phyloP scores from a whole-genome alignment of 2,888 invertebrate genomes.

The Oligia latruncula region DNA sequence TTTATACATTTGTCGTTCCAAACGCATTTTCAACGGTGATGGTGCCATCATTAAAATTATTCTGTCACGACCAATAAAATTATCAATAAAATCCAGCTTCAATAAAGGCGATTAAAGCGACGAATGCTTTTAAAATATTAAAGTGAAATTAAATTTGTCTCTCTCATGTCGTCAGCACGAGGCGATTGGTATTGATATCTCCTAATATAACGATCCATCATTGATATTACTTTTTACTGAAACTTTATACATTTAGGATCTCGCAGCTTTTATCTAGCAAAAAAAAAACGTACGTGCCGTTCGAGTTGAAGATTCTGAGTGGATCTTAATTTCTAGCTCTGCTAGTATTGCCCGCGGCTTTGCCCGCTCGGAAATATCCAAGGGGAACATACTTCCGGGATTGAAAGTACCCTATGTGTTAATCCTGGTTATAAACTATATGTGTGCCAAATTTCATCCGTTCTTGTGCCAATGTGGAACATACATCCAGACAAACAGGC shows the following conservation, averaged over 20 bases:
- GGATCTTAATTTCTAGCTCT: neutral
- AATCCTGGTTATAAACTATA: neutral
- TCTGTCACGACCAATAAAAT: constrained; percentile 77
- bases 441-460: neutral
- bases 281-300: neutral
- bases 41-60: constrained; percentile 84
- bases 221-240: constrained; percentile 13
- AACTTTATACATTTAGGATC: constrained; percentile 3
- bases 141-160: constrained; percentile 62
- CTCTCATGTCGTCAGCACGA: constrained; percentile 38
- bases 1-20: constrained; percentile 83
- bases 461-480: neutral
- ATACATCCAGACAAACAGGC: neutral
- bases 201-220: constrained; percentile 27
- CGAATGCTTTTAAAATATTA: constrained; percentile 69
- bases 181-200: constrained; percentile 55
- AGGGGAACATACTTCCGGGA: neutral
- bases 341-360: neutral
- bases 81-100: constrained; percentile 76
- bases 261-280: constrained; percentile 13
- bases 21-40: constrained; percentile 80
- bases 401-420: neutral
- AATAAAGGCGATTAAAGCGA: constrained; percentile 71
- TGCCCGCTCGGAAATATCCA: neutral
- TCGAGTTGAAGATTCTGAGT: constrained; percentile 5